A percentile compares a stretch with the other conserved stretches of the same genome.
These are phyloP conservation scores for Glossophaga mutica DNA, from an alignment of 2,797 vertebrate species.

Conservation along the genomic window DNA sequence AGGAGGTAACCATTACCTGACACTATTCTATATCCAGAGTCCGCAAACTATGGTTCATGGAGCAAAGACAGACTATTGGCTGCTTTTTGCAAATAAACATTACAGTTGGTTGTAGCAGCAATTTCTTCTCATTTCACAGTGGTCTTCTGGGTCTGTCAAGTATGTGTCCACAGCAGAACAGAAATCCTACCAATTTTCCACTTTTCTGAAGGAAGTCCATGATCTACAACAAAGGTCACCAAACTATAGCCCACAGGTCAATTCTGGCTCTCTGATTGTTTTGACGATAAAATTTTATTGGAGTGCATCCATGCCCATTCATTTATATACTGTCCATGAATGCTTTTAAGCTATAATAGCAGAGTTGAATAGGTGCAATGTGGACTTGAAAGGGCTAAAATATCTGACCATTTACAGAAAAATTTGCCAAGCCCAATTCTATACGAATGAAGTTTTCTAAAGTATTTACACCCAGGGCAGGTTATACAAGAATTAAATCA, in stretches of 20 bases:
- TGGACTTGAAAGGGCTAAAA: neutral
- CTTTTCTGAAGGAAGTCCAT: neutral
- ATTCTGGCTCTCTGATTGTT: neutral
- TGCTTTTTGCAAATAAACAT: neutral
- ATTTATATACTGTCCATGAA: neutral
- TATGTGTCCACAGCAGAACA: neutral
- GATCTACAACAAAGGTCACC: neutral
- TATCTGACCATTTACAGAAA: neutral
- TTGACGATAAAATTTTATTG: conserved; percentile 9
- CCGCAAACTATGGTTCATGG: neutral
- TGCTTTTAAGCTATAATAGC: neutral
- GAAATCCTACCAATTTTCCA: neutral
- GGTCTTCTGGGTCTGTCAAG: neutral
- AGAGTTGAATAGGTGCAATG: neutral
- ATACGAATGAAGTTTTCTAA: neutral
- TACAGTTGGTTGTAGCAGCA: neutral
- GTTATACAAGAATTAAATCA: neutral
- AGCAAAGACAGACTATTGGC: neutral
- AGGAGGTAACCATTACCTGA: neutral
- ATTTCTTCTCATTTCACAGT: neutral
- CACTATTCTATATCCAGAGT: neutral
- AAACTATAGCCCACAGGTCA: neutral
- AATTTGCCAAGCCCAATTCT: neutral
- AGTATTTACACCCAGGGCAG: neutral
- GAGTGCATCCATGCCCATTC: neutral